phyloP scores from a whole-genome alignment of 2,113 vertebrate species.

The Muntiacus muntjak region DNA sequence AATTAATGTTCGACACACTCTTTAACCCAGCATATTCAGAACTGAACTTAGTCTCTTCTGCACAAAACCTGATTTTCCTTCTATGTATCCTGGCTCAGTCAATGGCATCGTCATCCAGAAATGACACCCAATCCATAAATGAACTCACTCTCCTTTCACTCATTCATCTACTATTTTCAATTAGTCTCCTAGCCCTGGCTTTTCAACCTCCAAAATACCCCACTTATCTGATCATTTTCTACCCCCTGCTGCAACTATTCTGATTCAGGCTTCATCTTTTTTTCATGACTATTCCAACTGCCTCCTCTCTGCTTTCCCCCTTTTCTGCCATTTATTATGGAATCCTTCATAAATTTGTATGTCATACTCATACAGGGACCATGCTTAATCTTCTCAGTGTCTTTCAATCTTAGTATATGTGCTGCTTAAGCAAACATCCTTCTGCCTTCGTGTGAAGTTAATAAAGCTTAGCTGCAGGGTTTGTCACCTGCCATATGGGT shows the following conservation, averaged over 20 bases:
- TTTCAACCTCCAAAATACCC: constrained; percentile 11
- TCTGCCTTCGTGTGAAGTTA: not conserved
- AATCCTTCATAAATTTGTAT: not conserved
- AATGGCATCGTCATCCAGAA: not conserved
- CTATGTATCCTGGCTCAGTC: not conserved
- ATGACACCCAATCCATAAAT: constrained; percentile 10
- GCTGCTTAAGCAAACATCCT: not conserved
- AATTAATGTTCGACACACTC: not conserved
- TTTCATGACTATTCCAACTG: not conserved
- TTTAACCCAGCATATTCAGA: not conserved
- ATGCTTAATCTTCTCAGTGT: not conserved
- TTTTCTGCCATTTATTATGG: not conserved
- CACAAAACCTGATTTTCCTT: constrained; percentile 7
- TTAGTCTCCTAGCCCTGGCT: not conserved
- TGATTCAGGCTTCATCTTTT: not conserved
- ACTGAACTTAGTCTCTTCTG: constrained; percentile 20
- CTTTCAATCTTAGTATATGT: not conserved
- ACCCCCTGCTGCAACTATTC: not conserved
- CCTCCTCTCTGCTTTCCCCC: not conserved
- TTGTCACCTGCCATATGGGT: not conserved
- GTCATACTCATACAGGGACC: not conserved
- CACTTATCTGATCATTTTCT: not conserved
- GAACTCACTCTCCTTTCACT: not conserved
- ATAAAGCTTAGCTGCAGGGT: not conserved
- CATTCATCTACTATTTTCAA: not conserved